Base-by-base conservation (phyloP, 2,888 invertebrate genomes). In the Masnerella sp. region DNA sequence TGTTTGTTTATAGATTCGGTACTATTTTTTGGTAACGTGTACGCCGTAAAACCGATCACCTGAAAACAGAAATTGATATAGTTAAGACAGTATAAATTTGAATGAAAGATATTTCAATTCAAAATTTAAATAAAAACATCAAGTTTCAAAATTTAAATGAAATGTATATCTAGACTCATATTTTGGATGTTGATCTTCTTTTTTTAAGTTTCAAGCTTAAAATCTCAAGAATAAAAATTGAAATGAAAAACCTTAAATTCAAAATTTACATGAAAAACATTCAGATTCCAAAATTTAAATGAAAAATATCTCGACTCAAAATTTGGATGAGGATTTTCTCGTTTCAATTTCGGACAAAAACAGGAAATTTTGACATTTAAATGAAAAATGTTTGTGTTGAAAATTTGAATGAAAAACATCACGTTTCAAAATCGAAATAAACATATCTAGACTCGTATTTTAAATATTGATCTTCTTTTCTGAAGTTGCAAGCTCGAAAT, bases 41-140 rank as follows among this genome's bases (percentile, higher is more conserved):
- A 96, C 52, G 95, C 92, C 56, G 96, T 96, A 85, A 96, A 97
- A 22, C 97, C 97, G 76, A 97, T 95, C 3, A 90, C 90, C 89
- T 89, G 52, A 2, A 36, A 67, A 8, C 11, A 22, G 9, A 34
- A 1, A 18, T 18, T 34, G 12, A 43, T 20, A 9, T 2, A 12
- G n/a, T n/a, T n/a, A n/a, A n/a, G n/a, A n/a, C n/a, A n/a, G n/a
- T n/a, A n/a, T n/a, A 25, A 25, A 25, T 25, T 25, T 4, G 7
- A 25, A 25, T 25, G 4, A 25, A 25, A 7, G 7, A 25, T 5
- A 25, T 5, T 5, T 25, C 4, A 7, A 5, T 25, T 25, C 4
- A 25, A 25, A 25, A 25, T 7, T 7, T 7, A 5, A 5, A 7
- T 25, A 25, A 7, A 25, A 4, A 25, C n/a, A n/a, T n/a, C n/a